These are phyloP conservation scores for Toxotes lorentzi DNA, from an alignment of 2,797 vertebrate species.

Conservation along the genomic window DNA sequence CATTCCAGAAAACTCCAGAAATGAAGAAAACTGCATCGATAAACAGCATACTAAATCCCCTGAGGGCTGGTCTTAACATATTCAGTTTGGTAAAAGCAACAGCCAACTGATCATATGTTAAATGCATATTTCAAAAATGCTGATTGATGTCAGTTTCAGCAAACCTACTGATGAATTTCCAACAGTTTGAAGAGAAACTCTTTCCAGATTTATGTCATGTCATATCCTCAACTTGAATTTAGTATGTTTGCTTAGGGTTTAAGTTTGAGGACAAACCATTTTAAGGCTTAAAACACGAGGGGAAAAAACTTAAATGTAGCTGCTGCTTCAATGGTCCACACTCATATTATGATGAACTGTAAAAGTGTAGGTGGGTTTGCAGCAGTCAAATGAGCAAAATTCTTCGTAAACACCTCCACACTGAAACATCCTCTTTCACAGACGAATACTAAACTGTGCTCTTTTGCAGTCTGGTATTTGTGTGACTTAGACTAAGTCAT, in stretches of 20 bases:
- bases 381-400: conserved; percentile 4
- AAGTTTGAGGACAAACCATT: neutral
- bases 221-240: neutral
- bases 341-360: neutral
- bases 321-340: conserved; percentile 7
- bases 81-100: conserved; percentile 50
- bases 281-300: neutral
- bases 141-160: conserved; percentile 46
- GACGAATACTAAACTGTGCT: conserved; percentile 7
- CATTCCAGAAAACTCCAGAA: conserved; percentile 38
- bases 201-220: conserved; percentile 7
- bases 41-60: conserved; percentile 46
- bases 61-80: conserved; percentile 39
- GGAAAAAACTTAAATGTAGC: neutral
- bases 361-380: conserved; percentile 31
- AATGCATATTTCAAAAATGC: conserved; percentile 57
- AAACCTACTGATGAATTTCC: conserved; percentile 22
- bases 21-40: conserved; percentile 26
- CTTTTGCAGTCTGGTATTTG: conserved; percentile 13
- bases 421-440: conserved; percentile 18
- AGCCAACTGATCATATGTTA: conserved; percentile 47
- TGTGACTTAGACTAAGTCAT: conserved; percentile 6
- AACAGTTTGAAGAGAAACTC: conserved; percentile 22
- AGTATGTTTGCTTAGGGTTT: neutral
- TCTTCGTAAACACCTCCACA: conserved; percentile 10